A percentile compares a stretch with the other conserved stretches of the same genome.
Conservation (phyloP, 2,888 invertebrate species). For the Parasteatoda lunata region DNA sequence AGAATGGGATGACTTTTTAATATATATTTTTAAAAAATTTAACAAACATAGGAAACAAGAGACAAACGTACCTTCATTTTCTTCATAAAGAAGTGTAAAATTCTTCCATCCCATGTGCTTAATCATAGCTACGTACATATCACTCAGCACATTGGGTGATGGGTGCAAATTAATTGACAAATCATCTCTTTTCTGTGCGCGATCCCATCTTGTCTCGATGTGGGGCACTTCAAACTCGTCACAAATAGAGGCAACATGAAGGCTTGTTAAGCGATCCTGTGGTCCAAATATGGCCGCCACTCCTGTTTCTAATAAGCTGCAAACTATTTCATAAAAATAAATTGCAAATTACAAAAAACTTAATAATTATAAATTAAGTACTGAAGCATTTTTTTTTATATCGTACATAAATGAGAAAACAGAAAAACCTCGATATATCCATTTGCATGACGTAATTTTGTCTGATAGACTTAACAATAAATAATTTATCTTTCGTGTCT, state of each 20-base stretch:
- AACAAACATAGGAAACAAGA: no score
- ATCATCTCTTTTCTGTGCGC: conserved; percentile 82
- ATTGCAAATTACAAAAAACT: background rate
- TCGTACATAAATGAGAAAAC: no score
- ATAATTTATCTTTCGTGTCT: no score
- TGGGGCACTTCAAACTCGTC: conserved; percentile 90
- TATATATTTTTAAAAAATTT: no score
- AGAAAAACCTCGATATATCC: no score
- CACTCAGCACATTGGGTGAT: conserved; percentile 84
- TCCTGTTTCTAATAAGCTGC: conserved; percentile 85
- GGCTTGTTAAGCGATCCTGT: conserved; percentile 79
- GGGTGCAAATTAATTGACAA: conserved; percentile 90
- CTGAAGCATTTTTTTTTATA: background rate
- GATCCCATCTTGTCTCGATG: conserved; percentile 87
- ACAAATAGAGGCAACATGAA: conserved; percentile 88
- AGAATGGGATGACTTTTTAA: no score
- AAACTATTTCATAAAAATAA: conserved; percentile 80
- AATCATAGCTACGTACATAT: conserved; percentile 83
- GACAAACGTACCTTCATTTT: conserved; percentile 80
- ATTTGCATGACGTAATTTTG: no score
- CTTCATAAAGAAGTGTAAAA: conserved; percentile 90
- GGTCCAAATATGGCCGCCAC: conserved; percentile 90
- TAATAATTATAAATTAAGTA: background rate
- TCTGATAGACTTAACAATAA: no score
- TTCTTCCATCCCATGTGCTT: conserved; percentile 85